These are phyloP conservation scores for Lasiurus cinereus DNA, from an alignment of 2,113 vertebrate genomes.

Conservation along the genomic window DNA sequence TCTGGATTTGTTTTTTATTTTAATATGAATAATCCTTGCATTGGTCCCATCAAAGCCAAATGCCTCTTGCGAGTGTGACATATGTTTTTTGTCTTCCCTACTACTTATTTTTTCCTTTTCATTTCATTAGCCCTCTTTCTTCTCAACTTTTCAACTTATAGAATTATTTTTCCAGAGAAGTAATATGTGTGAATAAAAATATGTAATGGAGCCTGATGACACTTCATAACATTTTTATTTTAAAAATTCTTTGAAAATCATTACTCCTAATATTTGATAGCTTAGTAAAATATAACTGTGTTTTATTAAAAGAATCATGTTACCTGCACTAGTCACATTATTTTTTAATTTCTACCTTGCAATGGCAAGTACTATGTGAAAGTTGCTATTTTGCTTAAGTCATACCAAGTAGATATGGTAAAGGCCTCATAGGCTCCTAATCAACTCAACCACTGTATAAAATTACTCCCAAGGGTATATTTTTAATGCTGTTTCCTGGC, in stretches of 20 bases:
- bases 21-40: constrained; percentile 41
- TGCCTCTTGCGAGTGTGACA: constrained; percentile 5
- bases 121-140: constrained; percentile 23
- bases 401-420: constrained; percentile 41
- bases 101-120: constrained; percentile 53
- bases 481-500: constrained; percentile 65
- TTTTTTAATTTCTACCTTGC: constrained; percentile 72
- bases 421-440: constrained; percentile 50
- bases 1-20: constrained; percentile 52
- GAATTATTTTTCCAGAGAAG: constrained; percentile 71
- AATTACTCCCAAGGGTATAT: constrained; percentile 49
- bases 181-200: constrained; percentile 60
- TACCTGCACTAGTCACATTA: constrained; percentile 17
- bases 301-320: constrained; percentile 62
- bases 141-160: constrained; percentile 58
- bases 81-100: constrained; percentile 58
- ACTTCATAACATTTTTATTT: constrained; percentile 67
- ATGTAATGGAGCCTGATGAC: constrained; percentile 36
- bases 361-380: constrained; percentile 50
- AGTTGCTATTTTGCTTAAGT: constrained; percentile 60
- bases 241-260: constrained; percentile 63
- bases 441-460: constrained; percentile 22
- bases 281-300: constrained; percentile 57
- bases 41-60: neutral
- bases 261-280: constrained; percentile 52